These are phyloP conservation scores for Upupa epops DNA, from an alignment of 2,113 vertebrate genomes.

Conservation along the genomic window DNA sequence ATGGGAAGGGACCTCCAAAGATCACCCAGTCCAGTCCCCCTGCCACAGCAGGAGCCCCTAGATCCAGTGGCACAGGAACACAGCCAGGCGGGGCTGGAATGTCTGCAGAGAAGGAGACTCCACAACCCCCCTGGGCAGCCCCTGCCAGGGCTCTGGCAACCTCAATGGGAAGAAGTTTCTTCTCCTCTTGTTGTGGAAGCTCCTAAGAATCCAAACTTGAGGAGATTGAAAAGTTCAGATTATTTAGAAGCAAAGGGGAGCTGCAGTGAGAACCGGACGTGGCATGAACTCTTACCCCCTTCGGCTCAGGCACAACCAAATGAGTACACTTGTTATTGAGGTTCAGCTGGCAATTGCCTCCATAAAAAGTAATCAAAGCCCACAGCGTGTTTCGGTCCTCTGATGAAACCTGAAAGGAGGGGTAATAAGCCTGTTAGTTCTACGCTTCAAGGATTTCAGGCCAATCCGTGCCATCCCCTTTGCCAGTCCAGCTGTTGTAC, in stretches of 20 bases:
- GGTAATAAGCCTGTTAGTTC: neutral
- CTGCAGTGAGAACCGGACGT: neutral
- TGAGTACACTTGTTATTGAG: conserved; percentile 96
- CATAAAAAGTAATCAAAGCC: conserved; percentile 96
- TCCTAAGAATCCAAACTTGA: neutral
- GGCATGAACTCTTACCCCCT: conserved; percentile 85
- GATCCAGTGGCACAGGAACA: no score
- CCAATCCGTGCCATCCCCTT: neutral
- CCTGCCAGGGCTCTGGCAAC: no score
- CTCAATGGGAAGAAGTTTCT: no score
- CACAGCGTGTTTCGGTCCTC: conserved; percentile 90
- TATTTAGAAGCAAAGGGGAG: neutral
- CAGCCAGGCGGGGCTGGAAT: no score
- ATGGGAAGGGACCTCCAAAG: no score
- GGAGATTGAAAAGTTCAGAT: neutral
- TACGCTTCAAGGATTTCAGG: neutral
- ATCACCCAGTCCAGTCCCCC: no score
- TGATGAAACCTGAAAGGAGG: conserved; percentile 79
- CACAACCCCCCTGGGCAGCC: no score
- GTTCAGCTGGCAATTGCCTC: conserved; percentile 91
- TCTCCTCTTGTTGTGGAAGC: no score
- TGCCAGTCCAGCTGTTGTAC: neutral
- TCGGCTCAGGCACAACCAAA: conserved; percentile 91
- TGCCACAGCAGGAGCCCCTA: no score
- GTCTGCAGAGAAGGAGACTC: no score